Evolutionary conservation across 92 coral and sea anemone species (phyloP).

Genomic region (Bergia sp.): DNA sequence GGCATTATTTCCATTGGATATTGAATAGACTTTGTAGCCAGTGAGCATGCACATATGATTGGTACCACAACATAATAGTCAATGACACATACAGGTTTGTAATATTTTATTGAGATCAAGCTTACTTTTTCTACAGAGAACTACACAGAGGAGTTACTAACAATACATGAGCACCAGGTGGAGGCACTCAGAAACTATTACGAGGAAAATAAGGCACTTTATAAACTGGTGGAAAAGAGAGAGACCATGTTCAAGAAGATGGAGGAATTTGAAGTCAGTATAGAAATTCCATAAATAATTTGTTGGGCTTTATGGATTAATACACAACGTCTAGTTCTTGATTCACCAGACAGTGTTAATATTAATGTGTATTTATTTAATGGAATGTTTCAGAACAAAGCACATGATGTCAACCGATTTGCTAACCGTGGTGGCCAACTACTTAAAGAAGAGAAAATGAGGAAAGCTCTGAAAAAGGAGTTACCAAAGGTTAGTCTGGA

Average conservation of each 20-base stretch:
- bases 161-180: constrained; percentile 92
- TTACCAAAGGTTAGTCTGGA: constrained; percentile 80
- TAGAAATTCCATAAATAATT: background rate
- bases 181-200: constrained; percentile 85
- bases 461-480: constrained; percentile 81
- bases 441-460: constrained; percentile 85
- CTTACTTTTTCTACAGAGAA: constrained; percentile 61
- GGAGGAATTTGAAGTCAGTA: constrained; percentile 89
- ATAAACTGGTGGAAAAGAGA: constrained; percentile 92
- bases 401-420: constrained; percentile 87
- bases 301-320: background rate
- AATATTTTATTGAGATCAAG: background rate
- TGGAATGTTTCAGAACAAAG: constrained; percentile 57
- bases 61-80: no score
- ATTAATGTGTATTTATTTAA: background rate
- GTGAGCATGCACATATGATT: no score
- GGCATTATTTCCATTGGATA: no score
- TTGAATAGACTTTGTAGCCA: no score
- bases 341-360: background rate
- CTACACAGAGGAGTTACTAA: constrained; percentile 82
- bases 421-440: constrained; percentile 97
- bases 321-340: background rate
- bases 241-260: constrained; percentile 89
- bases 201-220: constrained; percentile 86
- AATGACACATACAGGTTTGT: no score